Percentiles rank a stretch among this genome's conserved stretches.
phyloP scores from a whole-genome alignment of 30 jellyfish, hydroid and myxozoan species.

The Aurelia sp. region DNA sequence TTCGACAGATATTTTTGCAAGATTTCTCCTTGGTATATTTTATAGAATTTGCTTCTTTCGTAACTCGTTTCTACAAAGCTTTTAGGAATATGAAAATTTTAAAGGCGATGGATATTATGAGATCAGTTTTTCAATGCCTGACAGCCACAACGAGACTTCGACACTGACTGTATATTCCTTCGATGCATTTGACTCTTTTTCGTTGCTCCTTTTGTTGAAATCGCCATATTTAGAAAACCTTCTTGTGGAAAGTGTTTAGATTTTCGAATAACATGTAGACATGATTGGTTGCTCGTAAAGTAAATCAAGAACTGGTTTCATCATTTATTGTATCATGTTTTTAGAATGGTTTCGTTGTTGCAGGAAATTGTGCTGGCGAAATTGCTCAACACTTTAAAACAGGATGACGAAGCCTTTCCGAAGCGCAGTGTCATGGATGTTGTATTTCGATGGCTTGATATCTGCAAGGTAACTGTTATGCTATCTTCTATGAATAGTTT shows the following conservation, averaged over 20 bases:
- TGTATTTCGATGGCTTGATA: constrained; percentile 33
- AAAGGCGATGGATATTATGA: too few relatives aligned
- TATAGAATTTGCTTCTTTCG: background rate
- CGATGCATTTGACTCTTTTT: too few relatives aligned
- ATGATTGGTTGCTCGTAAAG: too few relatives aligned
- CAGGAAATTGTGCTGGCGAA: constrained; percentile 29
- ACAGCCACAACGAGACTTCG: too few relatives aligned
- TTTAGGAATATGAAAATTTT: background rate
- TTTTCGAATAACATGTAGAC: too few relatives aligned
- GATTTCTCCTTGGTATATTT: constrained; percentile 26
- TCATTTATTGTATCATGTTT: background rate
- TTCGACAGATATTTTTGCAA: constrained; percentile 3
- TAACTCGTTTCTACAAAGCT: too few relatives aligned
- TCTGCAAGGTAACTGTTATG: background rate
- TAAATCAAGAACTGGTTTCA: background rate
- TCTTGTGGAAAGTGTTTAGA: too few relatives aligned
- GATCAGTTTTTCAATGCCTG: too few relatives aligned
- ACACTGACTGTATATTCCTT: too few relatives aligned
- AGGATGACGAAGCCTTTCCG: constrained; percentile 70
- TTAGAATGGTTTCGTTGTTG: background rate
- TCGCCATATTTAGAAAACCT: too few relatives aligned
- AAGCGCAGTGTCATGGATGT: constrained; percentile 47
- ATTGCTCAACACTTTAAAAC: background rate
- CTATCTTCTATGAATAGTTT: background rate
- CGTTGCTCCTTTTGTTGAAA: too few relatives aligned